Evolutionary conservation across 2,113 vertebrate species (phyloP), one percentile per base, ranked within the genome.

Genomic region (Syngnathus floridae): DNA sequence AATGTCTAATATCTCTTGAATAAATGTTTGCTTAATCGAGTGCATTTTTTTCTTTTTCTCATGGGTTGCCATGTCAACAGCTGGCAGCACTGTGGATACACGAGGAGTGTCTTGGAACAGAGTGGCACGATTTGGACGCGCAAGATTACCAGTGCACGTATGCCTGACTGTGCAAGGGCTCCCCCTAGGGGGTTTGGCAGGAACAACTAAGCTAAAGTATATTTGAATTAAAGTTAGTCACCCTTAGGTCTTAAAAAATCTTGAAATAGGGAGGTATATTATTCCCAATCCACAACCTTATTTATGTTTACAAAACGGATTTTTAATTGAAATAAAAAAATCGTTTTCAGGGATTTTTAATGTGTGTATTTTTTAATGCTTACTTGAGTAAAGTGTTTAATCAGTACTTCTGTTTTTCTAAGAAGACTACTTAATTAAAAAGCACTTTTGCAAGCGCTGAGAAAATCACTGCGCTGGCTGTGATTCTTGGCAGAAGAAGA

Each of bases 161-260:
- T 26, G 10, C 13, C 16, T 65, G 11, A 14, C 73, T 69, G 70
- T 69, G 21, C 59, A 17, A 26, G 55, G 49, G 81, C 82, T 65
- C 88, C 84, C 82, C 55, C 83, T 87, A 38, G 75, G 17, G 87
- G 79, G 21, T 1, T 13, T 48, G 12, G 45, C 22, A 22, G 41
- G 22, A 17, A 73, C 0, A 36, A 19, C 58, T 56, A 13, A 56
- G 17, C 17, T 1, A 7, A n/a, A 17, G 2, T 31, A 31, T 2
- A 31, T 31, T 31, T 31, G 26, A 31, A 31, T 31, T 31, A 26
- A 26, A 31, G 26, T 31, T 3, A 31, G 26, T 31, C 26, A 3
- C 26, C 26, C 26, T 26, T 26, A 31, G 3, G 26, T 31, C 26
- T 31, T 31, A 31, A 31, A 31, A 31, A 31, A 31, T 31, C 26